Evolutionary conservation across 1,140 invertebrate species (phyloP).

Genomic region (Chrysoperla carnea): DNA sequence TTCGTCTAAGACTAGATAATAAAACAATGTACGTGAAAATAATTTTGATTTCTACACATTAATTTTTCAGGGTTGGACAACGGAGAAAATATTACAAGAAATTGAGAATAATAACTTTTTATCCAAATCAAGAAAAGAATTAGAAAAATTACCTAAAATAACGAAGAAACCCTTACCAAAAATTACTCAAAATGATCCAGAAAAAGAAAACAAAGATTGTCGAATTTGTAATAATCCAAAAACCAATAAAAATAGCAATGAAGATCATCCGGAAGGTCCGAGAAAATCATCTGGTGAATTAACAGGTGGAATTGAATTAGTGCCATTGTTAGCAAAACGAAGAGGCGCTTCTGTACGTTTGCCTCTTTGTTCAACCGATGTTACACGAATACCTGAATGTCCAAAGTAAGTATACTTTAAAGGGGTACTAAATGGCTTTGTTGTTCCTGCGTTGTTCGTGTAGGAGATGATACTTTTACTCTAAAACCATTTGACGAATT

Average conservation of each 20-base stretch:
- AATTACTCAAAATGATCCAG: not conserved
- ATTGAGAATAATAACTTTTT: conserved; percentile 7
- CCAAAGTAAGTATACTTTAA: no score
- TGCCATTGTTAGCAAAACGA: conserved; percentile 39
- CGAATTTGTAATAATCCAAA: conserved; percentile 6
- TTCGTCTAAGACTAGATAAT: no score
- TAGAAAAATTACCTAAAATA: not conserved
- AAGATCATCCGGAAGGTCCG: not conserved
- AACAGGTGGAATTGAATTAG: conserved; percentile 40
- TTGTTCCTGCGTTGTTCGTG: no score
- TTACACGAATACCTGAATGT: conserved; percentile 22
- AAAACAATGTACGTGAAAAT: no score
- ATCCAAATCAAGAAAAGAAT: conserved; percentile 1
- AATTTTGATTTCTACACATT: no score
- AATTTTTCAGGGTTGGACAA: conserved; percentile 14
- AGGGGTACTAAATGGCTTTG: no score
- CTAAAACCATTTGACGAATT: no score
- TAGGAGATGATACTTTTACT: no score
- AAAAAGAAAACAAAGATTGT: not conserved
- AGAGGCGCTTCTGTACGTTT: conserved; percentile 17
- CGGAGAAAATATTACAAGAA: conserved; percentile 11
- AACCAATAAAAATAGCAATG: not conserved
- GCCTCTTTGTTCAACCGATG: conserved; percentile 33
- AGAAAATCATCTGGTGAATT: not conserved
- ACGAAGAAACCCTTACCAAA: conserved; percentile 5